Conservation (phyloP, 2,113 vertebrate species). For the Corydoras sp. region DNA sequence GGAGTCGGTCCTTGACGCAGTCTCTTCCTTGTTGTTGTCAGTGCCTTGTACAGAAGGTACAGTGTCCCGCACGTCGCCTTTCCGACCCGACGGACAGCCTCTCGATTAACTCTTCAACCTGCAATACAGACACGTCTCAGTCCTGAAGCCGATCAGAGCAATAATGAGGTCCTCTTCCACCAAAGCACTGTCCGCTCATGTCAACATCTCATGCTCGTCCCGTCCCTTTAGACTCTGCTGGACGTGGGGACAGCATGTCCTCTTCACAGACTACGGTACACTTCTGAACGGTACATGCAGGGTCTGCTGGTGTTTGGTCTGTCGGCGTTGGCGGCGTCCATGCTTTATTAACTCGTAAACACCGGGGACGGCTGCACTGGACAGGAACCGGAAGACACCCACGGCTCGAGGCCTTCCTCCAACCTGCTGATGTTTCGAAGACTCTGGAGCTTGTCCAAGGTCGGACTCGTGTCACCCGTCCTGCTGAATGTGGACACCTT, state of each 20-base stretch:
- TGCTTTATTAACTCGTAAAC: no score
- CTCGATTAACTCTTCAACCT: constrained; percentile 28
- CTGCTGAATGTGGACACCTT: constrained; percentile 55
- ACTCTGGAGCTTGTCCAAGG: not conserved
- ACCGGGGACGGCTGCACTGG: constrained; percentile 19
- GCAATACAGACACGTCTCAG: constrained; percentile 38
- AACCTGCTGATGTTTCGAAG: constrained; percentile 3
- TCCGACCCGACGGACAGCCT: constrained; percentile 26
- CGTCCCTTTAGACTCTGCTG: constrained; percentile 28
- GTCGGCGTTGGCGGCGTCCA: no score
- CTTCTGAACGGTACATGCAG: constrained; percentile 1
- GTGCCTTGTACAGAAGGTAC: constrained; percentile 51
- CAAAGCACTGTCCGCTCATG: constrained; percentile 43
- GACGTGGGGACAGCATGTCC: constrained; percentile 32
- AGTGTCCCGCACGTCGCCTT: constrained; percentile 9
- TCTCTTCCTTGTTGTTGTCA: constrained; percentile 27
- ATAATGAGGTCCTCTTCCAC: constrained; percentile 46
- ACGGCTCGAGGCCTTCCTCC: not conserved
- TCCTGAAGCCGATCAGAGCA: constrained; percentile 41
- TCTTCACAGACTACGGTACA: constrained; percentile 18
- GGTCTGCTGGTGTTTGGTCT: not conserved
- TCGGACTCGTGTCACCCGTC: constrained; percentile 10
- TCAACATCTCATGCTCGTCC: constrained; percentile 12
- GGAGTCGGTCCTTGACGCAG: not conserved
- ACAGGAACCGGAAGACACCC: constrained; percentile 2